Evolutionary conservation across 2,797 vertebrate genomes (phyloP).

Genomic region (Nyctibius grandis): DNA sequence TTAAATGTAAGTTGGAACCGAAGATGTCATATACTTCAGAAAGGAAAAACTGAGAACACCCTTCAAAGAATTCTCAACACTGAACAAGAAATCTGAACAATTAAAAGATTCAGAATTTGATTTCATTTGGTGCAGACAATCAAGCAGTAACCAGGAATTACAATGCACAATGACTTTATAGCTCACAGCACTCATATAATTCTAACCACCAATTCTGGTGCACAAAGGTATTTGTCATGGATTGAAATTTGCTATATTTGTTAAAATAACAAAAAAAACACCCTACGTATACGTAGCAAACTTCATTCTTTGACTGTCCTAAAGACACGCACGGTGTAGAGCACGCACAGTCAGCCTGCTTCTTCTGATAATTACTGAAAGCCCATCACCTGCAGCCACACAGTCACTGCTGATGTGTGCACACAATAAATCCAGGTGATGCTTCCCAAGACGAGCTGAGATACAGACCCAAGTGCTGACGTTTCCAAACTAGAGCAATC

Average conservation of each 20-base stretch:
- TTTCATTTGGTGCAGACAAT: neutral
- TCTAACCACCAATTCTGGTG: neutral
- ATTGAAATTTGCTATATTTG: neutral
- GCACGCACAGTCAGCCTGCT: neutral
- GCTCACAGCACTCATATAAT: neutral
- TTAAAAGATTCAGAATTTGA: neutral
- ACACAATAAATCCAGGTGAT: neutral
- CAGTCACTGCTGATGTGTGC: no score
- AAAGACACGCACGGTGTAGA: no score
- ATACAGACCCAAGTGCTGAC: neutral
- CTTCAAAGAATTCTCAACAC: neutral
- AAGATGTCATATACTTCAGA: neutral
- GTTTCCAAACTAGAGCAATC: neutral
- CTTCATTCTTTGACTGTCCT: no score
- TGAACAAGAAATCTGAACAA: neutral
- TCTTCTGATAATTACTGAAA: neutral
- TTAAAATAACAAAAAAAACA: neutral
- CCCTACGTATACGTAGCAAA: rapidly evolving
- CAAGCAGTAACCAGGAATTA: neutral
- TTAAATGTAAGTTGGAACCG: neutral
- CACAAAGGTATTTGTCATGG: neutral
- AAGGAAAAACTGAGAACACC: neutral
- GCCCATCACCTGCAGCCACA: neutral
- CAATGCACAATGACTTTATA: neutral
- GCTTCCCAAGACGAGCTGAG: neutral